Conservation (phyloP, 2,888 invertebrate genomes). For the Drosophila greeni region DNA sequence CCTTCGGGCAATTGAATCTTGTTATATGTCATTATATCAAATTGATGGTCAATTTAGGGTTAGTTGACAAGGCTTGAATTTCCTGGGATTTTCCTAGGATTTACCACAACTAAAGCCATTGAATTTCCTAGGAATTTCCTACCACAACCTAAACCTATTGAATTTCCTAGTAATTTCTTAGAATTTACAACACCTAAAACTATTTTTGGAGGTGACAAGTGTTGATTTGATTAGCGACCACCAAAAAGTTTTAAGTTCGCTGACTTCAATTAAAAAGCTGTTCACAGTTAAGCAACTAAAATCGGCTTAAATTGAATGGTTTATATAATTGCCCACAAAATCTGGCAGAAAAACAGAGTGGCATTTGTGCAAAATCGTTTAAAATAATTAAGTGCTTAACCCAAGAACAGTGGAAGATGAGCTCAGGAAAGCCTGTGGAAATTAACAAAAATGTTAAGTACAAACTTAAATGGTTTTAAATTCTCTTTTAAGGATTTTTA, state of each 20-base stretch:
- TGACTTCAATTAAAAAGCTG: slow-evolving; percentile 43
- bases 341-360: slow-evolving; percentile 16
- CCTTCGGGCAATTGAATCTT: slow-evolving; percentile 23
- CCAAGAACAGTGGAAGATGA: not conserved
- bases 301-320: slow-evolving; percentile 34
- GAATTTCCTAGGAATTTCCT: slow-evolving; percentile 1
- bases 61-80: not conserved
- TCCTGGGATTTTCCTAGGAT: not conserved
- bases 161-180: not conserved
- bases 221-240: slow-evolving; percentile 28
- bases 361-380: slow-evolving; percentile 10
- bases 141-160: slow-evolving; percentile 20
- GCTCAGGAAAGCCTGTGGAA: not conserved
- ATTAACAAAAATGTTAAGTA: not conserved
- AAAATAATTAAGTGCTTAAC: slow-evolving; percentile 8
- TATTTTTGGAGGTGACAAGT: slow-evolving; percentile 6
- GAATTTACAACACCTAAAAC: slow-evolving; percentile 8
- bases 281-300: slow-evolving; percentile 39
- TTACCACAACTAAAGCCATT: slow-evolving; percentile 21
- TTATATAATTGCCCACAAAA: slow-evolving; percentile 32
- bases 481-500: not conserved
- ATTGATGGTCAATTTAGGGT: slow-evolving; percentile 6
- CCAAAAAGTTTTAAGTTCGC: slow-evolving; percentile 50
- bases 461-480: not conserved
- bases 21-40: slow-evolving; percentile 12